Conservation (phyloP, 1,140 invertebrate genomes). For the Drosophila baimaii region DNA sequence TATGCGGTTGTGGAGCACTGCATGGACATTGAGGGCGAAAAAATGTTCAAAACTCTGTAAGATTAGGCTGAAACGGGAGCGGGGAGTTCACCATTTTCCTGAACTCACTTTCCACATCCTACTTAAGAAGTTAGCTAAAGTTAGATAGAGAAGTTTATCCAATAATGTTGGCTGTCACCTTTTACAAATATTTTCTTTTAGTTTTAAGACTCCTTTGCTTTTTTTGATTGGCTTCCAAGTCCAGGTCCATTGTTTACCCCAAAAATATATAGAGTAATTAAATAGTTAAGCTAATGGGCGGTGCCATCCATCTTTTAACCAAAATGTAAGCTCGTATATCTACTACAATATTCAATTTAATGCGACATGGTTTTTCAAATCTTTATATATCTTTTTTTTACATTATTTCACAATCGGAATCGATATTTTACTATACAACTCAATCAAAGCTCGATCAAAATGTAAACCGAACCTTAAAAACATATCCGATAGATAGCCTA, state of each 20-base stretch:
- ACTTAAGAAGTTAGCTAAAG: slow-evolving; percentile 15
- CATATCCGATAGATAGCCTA: slow-evolving; percentile 35
- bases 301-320: background rate
- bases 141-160: slow-evolving; percentile 22
- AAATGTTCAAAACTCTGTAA: slow-evolving; percentile 83
- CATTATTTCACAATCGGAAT: background rate
- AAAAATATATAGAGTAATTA: background rate
- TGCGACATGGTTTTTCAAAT: background rate
- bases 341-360: background rate
- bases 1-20: slow-evolving; percentile 91
- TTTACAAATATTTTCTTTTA: background rate
- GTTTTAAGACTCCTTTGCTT: background rate
- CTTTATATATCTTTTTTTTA: background rate
- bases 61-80: slow-evolving; percentile 20
- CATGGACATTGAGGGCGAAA: slow-evolving; percentile 85
- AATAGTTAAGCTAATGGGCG: background rate
- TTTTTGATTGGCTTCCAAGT: background rate
- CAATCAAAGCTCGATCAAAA: background rate
- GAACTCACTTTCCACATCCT: slow-evolving; percentile 19
- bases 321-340: background rate
- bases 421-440: too few relatives aligned
- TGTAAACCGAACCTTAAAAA: slow-evolving; percentile 11
- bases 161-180: slow-evolving; percentile 18
- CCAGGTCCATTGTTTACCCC: background rate
- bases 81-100: background rate